These are phyloP conservation scores for Lepidocyrtoides sp. DNA, from an alignment of 2,888 invertebrate species.

Conservation along the genomic window DNA sequence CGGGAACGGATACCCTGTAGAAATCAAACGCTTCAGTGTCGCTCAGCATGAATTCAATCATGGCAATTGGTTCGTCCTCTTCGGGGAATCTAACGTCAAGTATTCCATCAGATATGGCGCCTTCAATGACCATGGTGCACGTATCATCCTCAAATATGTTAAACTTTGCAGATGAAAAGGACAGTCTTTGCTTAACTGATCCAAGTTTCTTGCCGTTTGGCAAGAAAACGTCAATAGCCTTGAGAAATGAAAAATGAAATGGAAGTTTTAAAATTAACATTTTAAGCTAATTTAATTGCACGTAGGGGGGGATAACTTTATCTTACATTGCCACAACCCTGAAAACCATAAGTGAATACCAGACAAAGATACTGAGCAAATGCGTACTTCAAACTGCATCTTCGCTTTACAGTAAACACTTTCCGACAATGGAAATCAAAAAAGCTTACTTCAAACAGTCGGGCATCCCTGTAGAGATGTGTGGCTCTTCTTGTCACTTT, in stretches of 20 bases:
- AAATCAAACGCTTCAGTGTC: constrained; percentile 61
- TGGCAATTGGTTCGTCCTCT: constrained; percentile 76
- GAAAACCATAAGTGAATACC: constrained; percentile 65
- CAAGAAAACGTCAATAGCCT: constrained; percentile 16
- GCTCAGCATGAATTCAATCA: constrained; percentile 73
- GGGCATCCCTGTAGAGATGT: constrained; percentile 60
- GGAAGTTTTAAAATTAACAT: not conserved
- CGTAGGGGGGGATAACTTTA: not conserved
- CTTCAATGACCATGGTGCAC: constrained; percentile 40
- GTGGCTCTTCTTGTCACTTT: not conserved
- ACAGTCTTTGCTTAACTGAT: constrained; percentile 48
- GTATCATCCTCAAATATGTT: constrained; percentile 50
- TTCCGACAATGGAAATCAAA: constrained; percentile 71
- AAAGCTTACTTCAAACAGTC: constrained; percentile 74
- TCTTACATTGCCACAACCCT: constrained; percentile 76
- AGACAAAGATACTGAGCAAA: constrained; percentile 74
- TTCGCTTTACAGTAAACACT: constrained; percentile 52
- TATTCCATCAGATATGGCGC: constrained; percentile 61
- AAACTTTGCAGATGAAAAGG: constrained; percentile 38
- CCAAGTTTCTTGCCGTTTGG: constrained; percentile 47
- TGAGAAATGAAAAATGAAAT: not conserved
- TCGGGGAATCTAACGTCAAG: constrained; percentile 57
- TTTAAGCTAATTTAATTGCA: not conserved
- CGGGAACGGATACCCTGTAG: constrained; percentile 55
- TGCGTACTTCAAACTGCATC: constrained; percentile 16